Evolutionary conservation across 2,113 vertebrate genomes (phyloP), one percentile per base, ranked within the genome.

Genomic region (Neogale vison): DNA sequence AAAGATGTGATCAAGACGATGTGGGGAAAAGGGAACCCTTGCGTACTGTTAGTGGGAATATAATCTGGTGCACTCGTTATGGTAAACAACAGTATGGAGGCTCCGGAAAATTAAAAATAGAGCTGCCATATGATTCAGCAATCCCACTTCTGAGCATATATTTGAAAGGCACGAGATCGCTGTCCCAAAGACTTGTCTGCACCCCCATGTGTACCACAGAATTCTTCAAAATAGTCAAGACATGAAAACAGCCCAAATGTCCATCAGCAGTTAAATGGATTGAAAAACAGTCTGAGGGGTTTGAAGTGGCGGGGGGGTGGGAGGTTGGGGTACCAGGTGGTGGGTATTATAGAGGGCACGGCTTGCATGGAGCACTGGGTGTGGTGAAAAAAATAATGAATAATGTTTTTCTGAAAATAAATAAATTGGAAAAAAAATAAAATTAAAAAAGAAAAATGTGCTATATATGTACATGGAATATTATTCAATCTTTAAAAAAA

Each of bases 131-230:
- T 9, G 29, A 92, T 45, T 24, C 79, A 26, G 15, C 50, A 57
- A 6, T 45, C 14, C 50, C 63, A 21, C 80, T 72, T 59, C 65
- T 29, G 23, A 23, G 11, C 7, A 31, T 11, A 29, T 23, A 59
- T 4, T 12, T 50, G 3, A 88, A 69, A 26, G 23, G 21, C 55
- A 0, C n/a, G 31, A 57, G 79, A 69, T 93, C 29, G 4, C 23
- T 26, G 29, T 63, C 57, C 6, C 0, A 15, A 42, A 55, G 42
- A 3, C 0, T 14, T 20, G 1, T 11, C 47, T 8, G 15, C 13
- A 65, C 2, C n/a, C 55, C 29, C 11, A 8, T n/a, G 36, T 55
- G 63, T 45, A 10, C 2, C 15, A 20, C 21, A 45, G 9, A n/a
- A 29, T 63, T 85, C 17, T 39, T 59, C 34, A 24, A 3, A 59